Conservation (phyloP, 2,888 invertebrate genomes). For the Cecidostiba fungosa region DNA sequence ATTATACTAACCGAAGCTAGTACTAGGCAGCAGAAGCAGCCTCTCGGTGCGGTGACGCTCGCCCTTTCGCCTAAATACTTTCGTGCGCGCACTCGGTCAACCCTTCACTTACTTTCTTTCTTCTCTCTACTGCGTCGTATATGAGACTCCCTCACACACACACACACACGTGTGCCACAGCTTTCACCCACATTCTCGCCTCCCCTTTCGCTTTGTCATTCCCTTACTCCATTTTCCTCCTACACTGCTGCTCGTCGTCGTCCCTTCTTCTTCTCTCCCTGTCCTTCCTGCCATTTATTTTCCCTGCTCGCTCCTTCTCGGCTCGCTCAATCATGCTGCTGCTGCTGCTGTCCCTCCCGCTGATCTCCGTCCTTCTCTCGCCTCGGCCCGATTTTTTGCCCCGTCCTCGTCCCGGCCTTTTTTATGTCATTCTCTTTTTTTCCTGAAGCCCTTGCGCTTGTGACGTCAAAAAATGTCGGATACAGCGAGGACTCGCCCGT, state of each 20-base stretch:
- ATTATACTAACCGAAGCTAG: slow-evolving; percentile 46
- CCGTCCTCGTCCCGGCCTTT: neutral
- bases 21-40: too few species aligned
- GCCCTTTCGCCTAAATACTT: slow-evolving; percentile 51
- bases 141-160: neutral
- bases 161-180: neutral
- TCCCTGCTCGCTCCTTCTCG: neutral
- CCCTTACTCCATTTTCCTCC: slow-evolving; percentile 49
- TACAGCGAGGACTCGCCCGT: slow-evolving; percentile 7
- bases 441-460: neutral
- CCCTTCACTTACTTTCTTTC: slow-evolving; percentile 48
- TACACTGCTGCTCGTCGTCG: neutral
- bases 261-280: slow-evolving; percentile 3
- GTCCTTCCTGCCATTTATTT: slow-evolving; percentile 36
- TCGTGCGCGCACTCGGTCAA: slow-evolving; percentile 45
- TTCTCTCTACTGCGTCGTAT: neutral
- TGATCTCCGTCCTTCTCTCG: neutral
- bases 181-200: slow-evolving; percentile 41
- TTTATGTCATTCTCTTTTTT: slow-evolving; percentile 9
- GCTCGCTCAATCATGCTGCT: slow-evolving; percentile 40
- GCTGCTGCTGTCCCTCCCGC: neutral
- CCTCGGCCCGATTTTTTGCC: neutral
- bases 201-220: slow-evolving; percentile 33
- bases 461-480: slow-evolving; percentile 52
- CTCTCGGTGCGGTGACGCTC: neutral